These are phyloP conservation scores for Cherax destructor DNA, from an alignment of 1,140 invertebrate genomes.

Conservation along the genomic window DNA sequence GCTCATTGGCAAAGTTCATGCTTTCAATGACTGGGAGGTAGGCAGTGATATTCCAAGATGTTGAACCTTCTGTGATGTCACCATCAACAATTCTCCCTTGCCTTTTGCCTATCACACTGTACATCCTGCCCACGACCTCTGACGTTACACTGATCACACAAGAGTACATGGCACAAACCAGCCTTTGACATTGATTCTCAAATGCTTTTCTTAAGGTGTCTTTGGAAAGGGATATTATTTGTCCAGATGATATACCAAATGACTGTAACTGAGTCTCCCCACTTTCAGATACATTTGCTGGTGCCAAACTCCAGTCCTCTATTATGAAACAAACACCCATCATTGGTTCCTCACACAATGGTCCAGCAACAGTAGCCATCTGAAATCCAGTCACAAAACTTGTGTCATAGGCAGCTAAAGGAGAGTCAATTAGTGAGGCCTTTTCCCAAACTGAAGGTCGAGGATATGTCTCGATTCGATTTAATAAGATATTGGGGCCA, in stretches of 20 bases:
- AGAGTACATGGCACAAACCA: slow-evolving; percentile 98
- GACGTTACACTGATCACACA: slow-evolving; percentile 94
- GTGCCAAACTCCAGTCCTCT: slow-evolving; percentile 83
- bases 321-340: slow-evolving; percentile 94
- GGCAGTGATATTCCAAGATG: slow-evolving; percentile 90
- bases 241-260: slow-evolving; percentile 83
- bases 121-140: slow-evolving; percentile 94
- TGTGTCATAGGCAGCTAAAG: slow-evolving; percentile 79
- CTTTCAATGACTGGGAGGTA: slow-evolving; percentile 96
- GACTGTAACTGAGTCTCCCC: slow-evolving; percentile 52
- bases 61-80: slow-evolving; percentile 90
- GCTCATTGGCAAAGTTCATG: slow-evolving; percentile 94
- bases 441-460: slow-evolving; percentile 67
- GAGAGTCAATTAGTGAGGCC: slow-evolving; percentile 48
- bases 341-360: slow-evolving; percentile 96
- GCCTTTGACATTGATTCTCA: slow-evolving; percentile 89
- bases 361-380: slow-evolving; percentile 90
- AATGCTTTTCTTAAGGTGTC: slow-evolving; percentile 93
- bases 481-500: slow-evolving; percentile 92
- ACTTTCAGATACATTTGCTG: slow-evolving; percentile 71
- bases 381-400: slow-evolving; percentile 96
- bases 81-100: slow-evolving; percentile 92
- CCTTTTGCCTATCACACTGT: slow-evolving; percentile 91
- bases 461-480: slow-evolving; percentile 74
- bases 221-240: slow-evolving; percentile 93